These are phyloP conservation scores for Tanytarsus gracilentus DNA, from an alignment of 2,888 invertebrate species.

Conservation along the genomic window DNA sequence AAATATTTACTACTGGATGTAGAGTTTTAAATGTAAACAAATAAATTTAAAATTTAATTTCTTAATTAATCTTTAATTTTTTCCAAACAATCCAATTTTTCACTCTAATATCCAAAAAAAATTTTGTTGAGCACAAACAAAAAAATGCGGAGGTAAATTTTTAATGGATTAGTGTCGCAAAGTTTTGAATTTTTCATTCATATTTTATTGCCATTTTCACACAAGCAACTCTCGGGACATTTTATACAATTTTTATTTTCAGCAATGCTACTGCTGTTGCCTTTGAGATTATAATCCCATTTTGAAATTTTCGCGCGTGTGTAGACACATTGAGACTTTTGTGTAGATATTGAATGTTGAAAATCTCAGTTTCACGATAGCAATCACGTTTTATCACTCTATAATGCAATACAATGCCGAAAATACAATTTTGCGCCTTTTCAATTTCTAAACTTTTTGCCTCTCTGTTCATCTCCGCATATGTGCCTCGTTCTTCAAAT, in stretches of 20 bases:
- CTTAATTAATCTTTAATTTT: too few species aligned
- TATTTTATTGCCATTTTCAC: conserved; percentile 17
- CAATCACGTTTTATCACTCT: conserved; percentile 25
- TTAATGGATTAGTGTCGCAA: conserved; percentile 27
- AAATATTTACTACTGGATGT: too few species aligned
- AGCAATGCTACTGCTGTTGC: not conserved
- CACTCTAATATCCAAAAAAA: too few species aligned
- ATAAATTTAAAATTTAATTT: too few species aligned
- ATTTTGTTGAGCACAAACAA: not conserved
- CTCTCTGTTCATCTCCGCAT: not conserved
- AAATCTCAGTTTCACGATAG: conserved; percentile 24
- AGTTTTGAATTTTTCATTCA: conserved; percentile 19
- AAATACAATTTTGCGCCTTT: not conserved
- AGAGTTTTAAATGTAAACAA: too few species aligned
- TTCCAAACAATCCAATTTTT: too few species aligned
- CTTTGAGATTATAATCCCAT: conserved; percentile 12
- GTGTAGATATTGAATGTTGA: not conserved
- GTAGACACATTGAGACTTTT: conserved; percentile 12
- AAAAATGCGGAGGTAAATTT: conserved; percentile 12
- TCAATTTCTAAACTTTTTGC: not conserved
- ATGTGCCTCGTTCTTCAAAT: not conserved
- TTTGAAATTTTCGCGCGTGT: conserved; percentile 3
- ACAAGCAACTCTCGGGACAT: not conserved
- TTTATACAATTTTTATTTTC: not conserved
- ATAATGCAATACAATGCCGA: not conserved